phyloP scores from a whole-genome alignment of 2,113 vertebrate species.

The Mixornis gularis region DNA sequence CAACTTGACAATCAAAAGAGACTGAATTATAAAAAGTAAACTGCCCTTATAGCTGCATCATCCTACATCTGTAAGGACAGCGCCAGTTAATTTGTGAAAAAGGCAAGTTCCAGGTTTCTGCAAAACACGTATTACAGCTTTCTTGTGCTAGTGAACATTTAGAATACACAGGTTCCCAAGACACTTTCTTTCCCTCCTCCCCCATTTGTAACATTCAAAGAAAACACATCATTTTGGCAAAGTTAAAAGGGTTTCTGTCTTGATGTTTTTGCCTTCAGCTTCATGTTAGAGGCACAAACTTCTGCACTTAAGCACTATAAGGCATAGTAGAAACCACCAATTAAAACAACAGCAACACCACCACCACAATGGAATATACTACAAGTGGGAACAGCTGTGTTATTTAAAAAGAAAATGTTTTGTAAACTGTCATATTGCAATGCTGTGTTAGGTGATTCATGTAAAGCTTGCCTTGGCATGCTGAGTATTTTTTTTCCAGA shows the following conservation, averaged over 20 bases:
- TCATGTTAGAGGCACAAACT: conserved; percentile 73
- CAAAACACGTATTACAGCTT: conserved; percentile 62
- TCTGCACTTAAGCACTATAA: conserved; percentile 76
- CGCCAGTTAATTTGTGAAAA: conserved; percentile 42
- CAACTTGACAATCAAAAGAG: conserved; percentile 69
- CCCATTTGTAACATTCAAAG: conserved; percentile 59
- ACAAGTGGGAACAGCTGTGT: conserved; percentile 60
- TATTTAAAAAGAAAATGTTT: conserved; percentile 50
- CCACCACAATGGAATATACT: conserved; percentile 54
- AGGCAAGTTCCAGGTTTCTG: conserved; percentile 63
- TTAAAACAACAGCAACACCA: conserved; percentile 29
- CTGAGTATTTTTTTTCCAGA: conserved; percentile 23
- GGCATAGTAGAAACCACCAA: conserved; percentile 78
- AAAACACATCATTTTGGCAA: conserved; percentile 68
- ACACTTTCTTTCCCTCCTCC: conserved; percentile 17
- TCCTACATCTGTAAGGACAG: conserved; percentile 52
- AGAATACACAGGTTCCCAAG: conserved; percentile 60
- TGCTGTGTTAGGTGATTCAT: conserved; percentile 56
- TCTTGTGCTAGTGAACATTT: conserved; percentile 64
- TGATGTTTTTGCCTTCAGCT: conserved; percentile 65
- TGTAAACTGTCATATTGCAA: conserved; percentile 68
- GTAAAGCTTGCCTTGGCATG: conserved; percentile 61
- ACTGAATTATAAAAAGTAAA: conserved; percentile 73
- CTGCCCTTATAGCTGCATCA: conserved; percentile 63
- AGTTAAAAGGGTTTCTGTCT: conserved; percentile 37